Base-by-base conservation (phyloP, 2,113 vertebrate species). In the Accipiter virgatus region DNA sequence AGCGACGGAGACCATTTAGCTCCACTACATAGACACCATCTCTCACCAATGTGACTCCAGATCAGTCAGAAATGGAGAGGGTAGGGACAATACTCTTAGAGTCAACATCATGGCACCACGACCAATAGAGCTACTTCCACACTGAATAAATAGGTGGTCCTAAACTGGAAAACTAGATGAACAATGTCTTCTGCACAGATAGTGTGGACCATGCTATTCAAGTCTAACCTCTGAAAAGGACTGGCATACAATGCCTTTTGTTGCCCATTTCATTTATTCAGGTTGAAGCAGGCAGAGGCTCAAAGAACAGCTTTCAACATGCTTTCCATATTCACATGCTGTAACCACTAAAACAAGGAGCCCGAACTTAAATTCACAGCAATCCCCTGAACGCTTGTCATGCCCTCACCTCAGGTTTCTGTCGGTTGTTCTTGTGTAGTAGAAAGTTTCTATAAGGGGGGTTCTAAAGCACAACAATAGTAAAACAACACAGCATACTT, bases 321-420 rank as follows among this genome's bases (percentile, higher is more conserved):
- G 96, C 97, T 92, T 91, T 85, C 58, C 77, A 53, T 78, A 89
- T 21, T 67, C 48, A 91, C 97, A 97, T 97, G 96, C 95, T 93
- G 80, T 52, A 85, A 86, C 16, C 83, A 95, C 43, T 61, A 67
- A 74, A 88, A 94, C 91, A 84, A 43, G 58, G 88, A 95, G 61
- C 61, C 53, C 80, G 0, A 42, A 75, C 75, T 45, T 36, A 23
- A 95, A 70, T 61, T 50, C 96, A 95, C 93, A 97, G 93, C 97
- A 96, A 87, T 20, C 56, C 43, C 71, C 90, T 96, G 59, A 38
- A 87, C 70, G 62, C 93, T 88, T 40, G 45, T 47, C 92, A 95
- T 94, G 95, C 86, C 96, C 97, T 97, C 97, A 97, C 97, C 97
- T 97, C 90, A 47, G 75, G 82, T 48, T 94, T 97, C 94, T 95